Percentiles rank a stretch among this genome's conserved stretches.
phyloP scores from a whole-genome alignment of 2,113 vertebrate genomes.

The Desmodus rotundus region DNA sequence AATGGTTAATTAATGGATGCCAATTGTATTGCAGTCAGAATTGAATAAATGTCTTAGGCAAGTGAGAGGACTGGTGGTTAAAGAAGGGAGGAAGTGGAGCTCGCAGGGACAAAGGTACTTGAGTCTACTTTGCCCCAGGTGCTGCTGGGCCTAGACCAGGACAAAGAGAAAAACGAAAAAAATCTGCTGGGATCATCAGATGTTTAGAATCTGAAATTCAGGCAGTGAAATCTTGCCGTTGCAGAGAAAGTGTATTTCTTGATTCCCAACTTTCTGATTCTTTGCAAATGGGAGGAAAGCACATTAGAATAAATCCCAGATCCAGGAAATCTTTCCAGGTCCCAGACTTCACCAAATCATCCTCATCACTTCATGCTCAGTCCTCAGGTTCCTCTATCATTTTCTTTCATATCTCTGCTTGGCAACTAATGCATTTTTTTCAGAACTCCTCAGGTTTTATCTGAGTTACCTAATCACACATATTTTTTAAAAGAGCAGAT shows the following conservation, averaged over 20 bases:
- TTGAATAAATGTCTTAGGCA: constrained; percentile 2
- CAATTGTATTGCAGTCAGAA: constrained; percentile 20
- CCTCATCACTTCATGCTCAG: accelerated
- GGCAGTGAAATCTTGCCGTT: background rate
- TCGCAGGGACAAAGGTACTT: too few species aligned
- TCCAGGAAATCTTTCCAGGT: background rate
- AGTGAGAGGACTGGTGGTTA: background rate
- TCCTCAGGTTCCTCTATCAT: background rate
- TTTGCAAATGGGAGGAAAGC: background rate
- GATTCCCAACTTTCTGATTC: background rate
- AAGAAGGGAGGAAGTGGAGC: background rate
- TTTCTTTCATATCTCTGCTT: background rate
- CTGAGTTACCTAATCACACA: background rate
- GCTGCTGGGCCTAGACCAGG: background rate
- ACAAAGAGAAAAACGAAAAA: background rate
- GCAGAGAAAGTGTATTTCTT: background rate
- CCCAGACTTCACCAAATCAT: background rate
- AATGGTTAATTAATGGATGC: constrained; percentile 47
- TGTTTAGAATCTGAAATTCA: background rate
- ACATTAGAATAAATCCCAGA: background rate
- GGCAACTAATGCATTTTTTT: background rate
- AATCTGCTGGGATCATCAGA: background rate
- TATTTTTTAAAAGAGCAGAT: background rate
- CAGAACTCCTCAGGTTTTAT: background rate
- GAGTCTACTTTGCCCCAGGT: background rate